A percentile compares a stretch with the other conserved stretches of the same genome.
Conservation (phyloP, 1,140 invertebrate genomes). For the Venturia canescens region DNA sequence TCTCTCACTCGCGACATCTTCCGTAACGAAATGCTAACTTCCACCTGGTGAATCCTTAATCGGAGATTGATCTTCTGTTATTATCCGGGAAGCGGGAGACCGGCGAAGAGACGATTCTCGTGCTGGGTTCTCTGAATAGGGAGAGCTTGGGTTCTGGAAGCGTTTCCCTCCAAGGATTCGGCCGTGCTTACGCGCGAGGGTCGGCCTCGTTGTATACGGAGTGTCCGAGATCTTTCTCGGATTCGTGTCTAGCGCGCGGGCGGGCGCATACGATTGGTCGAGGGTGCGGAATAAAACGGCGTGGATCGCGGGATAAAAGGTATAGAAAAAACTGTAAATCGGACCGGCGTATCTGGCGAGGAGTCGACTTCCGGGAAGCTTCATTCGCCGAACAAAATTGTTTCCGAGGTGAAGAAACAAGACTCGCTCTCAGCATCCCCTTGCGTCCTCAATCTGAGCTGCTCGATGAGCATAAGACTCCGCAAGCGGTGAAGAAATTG, state of each 20-base stretch:
- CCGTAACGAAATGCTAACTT: constrained; percentile 45
- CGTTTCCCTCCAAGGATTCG: background rate
- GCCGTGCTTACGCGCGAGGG: constrained; percentile 32
- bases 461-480: no score
- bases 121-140: background rate
- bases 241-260: no score
- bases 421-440: no score
- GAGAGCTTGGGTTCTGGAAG: background rate
- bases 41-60: constrained; percentile 45
- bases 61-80: constrained; percentile 47
- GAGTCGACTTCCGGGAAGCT: no score
- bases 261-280: no score
- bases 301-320: background rate
- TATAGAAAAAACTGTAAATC: no score
- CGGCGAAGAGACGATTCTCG: background rate
- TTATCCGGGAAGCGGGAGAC: constrained; percentile 26
- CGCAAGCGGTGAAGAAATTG: background rate
- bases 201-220: constrained; percentile 13
- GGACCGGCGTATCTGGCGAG: no score
- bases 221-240: background rate
- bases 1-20: constrained; percentile 6
- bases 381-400: no score
- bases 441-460: no score
- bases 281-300: background rate
- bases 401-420: no score